phyloP scores from a whole-genome alignment of 2,888 invertebrate genomes.

The Ptilodon capucinus region DNA sequence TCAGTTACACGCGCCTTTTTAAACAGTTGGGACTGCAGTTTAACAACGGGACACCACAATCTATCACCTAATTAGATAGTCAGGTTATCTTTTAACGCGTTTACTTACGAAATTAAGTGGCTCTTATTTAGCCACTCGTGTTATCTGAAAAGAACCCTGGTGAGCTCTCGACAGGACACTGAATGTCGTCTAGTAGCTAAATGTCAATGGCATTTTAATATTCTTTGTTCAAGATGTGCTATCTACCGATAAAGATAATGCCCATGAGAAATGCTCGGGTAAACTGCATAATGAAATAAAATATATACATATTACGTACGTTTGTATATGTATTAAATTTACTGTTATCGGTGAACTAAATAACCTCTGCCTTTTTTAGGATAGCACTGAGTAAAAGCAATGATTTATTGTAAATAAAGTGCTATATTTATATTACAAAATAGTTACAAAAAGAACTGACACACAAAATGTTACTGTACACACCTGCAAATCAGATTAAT shows the following conservation, averaged over 20 bases:
- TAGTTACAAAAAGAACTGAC: constrained; percentile 80
- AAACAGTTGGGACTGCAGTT: constrained; percentile 21
- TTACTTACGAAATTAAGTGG: constrained; percentile 54
- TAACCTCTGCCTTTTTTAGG: no score
- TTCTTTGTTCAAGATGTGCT: background rate
- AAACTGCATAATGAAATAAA: background rate
- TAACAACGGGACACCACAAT: constrained; percentile 50
- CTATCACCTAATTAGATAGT: constrained; percentile 69
- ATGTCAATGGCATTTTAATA: constrained; percentile 16
- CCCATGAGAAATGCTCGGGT: background rate
- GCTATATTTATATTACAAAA: constrained; percentile 82
- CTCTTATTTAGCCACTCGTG: constrained; percentile 40
- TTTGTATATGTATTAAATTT: background rate
- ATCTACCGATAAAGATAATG: background rate
- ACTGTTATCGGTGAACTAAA: constrained; percentile 10
- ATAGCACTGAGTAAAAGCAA: constrained; percentile 23
- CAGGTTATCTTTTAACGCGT: constrained; percentile 45
- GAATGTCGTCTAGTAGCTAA: constrained; percentile 7
- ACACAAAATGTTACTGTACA: constrained; percentile 79
- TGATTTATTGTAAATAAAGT: constrained; percentile 76
- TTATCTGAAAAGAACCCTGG: constrained; percentile 55
- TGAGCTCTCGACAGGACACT: constrained; percentile 42
- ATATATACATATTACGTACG: background rate
- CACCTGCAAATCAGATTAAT: constrained; percentile 72
- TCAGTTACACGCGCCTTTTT: constrained; percentile 34